Evolutionary conservation across 2,888 invertebrate species (phyloP).

Genomic region (Mycogona germanica): DNA sequence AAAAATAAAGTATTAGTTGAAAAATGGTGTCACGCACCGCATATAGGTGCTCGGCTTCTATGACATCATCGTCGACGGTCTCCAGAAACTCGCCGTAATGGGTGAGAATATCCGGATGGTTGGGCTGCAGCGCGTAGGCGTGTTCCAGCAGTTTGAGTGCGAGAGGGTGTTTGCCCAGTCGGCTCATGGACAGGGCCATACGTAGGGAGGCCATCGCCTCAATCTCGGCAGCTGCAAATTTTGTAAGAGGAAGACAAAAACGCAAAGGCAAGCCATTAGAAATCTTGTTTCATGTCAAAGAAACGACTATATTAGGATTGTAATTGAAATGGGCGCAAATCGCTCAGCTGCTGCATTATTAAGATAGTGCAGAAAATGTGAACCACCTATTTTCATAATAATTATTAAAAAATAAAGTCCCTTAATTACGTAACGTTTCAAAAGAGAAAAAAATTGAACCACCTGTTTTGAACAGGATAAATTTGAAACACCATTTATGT

Average conservation of each 20-base stretch:
- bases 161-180: conserved; percentile 67
- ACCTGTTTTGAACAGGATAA: too few relatives aligned
- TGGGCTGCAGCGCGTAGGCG: conserved; percentile 79
- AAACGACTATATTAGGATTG: too few relatives aligned
- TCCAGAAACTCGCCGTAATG: conserved; percentile 90
- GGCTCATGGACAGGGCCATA: conserved; percentile 72
- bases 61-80: conserved; percentile 65
- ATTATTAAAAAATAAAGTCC: too few relatives aligned
- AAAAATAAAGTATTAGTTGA: too few relatives aligned
- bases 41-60: conserved; percentile 83
- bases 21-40: too few relatives aligned
- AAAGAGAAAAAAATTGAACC: too few relatives aligned
- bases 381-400: too few relatives aligned
- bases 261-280: neutral
- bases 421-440: too few relatives aligned
- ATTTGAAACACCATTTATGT: too few relatives aligned
- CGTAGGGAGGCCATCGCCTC: conserved; percentile 78
- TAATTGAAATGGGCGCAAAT: neutral
- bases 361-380: too few relatives aligned
- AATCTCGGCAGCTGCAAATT: conserved; percentile 38
- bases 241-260: neutral
- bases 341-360: too few relatives aligned
- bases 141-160: conserved; percentile 78
- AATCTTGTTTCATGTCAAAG: neutral
- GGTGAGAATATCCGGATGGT: conserved; percentile 81